These are phyloP conservation scores for Petrocephalus zakoni DNA, from an alignment of 2,113 vertebrate species.

Conservation along the genomic window DNA sequence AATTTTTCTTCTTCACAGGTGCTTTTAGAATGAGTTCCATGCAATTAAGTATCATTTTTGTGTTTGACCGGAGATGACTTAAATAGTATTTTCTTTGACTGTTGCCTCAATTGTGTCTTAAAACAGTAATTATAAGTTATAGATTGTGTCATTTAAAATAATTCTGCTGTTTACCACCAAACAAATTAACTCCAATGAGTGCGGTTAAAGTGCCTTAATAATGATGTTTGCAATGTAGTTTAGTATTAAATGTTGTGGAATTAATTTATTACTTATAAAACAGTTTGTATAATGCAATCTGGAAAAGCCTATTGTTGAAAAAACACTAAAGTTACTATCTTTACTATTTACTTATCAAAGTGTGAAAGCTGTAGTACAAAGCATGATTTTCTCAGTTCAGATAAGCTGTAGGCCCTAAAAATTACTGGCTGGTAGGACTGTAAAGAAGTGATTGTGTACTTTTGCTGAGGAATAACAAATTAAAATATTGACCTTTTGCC, in stretches of 20 bases:
- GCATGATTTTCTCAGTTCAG: background rate
- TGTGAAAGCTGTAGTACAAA: background rate
- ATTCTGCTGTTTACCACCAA: background rate
- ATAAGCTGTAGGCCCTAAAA: background rate
- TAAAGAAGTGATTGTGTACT: background rate
- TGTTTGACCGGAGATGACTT: background rate
- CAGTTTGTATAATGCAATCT: background rate
- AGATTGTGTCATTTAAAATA: background rate
- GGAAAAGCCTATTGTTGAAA: background rate
- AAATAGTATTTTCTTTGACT: background rate
- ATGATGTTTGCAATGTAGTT: background rate
- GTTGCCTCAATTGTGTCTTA: background rate
- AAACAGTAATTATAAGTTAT: slow-evolving; percentile 8
- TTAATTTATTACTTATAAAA: background rate
- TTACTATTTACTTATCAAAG: background rate
- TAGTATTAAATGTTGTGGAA: background rate
- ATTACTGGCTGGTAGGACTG: background rate
- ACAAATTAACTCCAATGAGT: background rate
- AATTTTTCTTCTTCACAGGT: background rate
- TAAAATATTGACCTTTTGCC: background rate
- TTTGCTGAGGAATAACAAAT: background rate
- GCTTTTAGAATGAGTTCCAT: background rate
- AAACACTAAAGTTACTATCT: background rate
- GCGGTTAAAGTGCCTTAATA: background rate
- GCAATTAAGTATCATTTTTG: background rate